phyloP scores from a whole-genome alignment of 2,797 vertebrate genomes.

The Scolopax bukidnonensis region DNA sequence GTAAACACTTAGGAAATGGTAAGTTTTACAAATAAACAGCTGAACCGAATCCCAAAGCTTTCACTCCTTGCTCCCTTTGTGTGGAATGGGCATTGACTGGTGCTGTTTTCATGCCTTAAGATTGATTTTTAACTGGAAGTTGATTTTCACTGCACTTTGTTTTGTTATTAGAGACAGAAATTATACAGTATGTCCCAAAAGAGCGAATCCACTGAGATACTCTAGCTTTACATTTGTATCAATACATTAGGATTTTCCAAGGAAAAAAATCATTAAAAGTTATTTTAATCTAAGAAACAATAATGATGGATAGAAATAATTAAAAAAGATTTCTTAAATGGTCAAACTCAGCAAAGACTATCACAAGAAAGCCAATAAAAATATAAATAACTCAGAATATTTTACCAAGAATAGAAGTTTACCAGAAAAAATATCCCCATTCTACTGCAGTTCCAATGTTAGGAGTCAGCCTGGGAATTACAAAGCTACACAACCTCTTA shows the following conservation, averaged over 20 bases:
- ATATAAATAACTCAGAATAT: background rate
- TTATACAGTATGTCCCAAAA: background rate
- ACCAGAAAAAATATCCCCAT: background rate
- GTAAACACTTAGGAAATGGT: background rate
- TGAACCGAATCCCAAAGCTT: background rate
- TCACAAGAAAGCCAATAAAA: background rate
- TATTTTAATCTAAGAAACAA: slow-evolving; percentile 37
- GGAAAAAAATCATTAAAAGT: slow-evolving; percentile 8
- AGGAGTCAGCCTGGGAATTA: background rate
- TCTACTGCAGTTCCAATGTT: background rate
- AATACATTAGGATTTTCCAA: background rate
- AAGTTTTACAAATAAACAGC: background rate
- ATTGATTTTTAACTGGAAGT: background rate
- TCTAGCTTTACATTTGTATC: slow-evolving; percentile 6
- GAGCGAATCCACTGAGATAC: background rate
- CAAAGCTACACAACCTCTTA: background rate
- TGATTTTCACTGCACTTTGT: background rate
- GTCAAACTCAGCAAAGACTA: background rate
- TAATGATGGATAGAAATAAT: background rate
- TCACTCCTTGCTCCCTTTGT: background rate
- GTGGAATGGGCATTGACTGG: background rate
- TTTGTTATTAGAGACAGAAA: slow-evolving; percentile 14
- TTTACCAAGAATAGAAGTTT: background rate
- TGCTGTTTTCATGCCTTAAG: background rate
- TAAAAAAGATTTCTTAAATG: background rate